A percentile compares a stretch with the other conserved stretches of the same genome.
These are phyloP conservation scores for Phymatocera aterrima DNA, from an alignment of 2,888 invertebrate species.

Conservation along the genomic window DNA sequence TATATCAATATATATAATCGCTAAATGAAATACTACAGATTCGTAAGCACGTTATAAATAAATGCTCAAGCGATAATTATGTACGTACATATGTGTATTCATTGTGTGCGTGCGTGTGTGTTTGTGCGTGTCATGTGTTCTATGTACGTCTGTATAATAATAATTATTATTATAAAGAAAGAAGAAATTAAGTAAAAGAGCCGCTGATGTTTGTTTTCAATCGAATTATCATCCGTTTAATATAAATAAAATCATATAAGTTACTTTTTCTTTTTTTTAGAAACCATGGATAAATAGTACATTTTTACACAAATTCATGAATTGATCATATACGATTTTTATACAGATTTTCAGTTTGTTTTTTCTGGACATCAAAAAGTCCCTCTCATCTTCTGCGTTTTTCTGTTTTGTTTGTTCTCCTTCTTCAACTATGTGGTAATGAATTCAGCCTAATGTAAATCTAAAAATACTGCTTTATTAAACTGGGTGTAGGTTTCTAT, in stretches of 20 bases:
- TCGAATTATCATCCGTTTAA: background rate
- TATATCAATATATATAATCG: too few relatives aligned
- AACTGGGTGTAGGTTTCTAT: slow-evolving; percentile 55
- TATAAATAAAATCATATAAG: background rate
- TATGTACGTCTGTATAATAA: background rate
- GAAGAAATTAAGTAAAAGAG: slow-evolving; percentile 13
- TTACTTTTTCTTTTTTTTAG: too few relatives aligned
- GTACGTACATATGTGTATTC: slow-evolving; percentile 71
- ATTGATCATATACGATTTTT: too few relatives aligned
- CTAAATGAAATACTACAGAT: slow-evolving; percentile 72
- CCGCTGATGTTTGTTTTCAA: slow-evolving; percentile 15
- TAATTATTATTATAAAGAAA: background rate
- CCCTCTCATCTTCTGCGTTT: too few relatives aligned
- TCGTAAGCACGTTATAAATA: slow-evolving; percentile 72
- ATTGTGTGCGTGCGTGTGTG: slow-evolving; percentile 62
- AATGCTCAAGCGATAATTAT: slow-evolving; percentile 72
- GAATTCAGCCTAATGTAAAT: slow-evolving; percentile 68
- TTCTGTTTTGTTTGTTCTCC: background rate
- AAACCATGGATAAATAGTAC: too few relatives aligned
- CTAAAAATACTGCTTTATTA: slow-evolving; percentile 72
- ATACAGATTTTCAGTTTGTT: too few relatives aligned
- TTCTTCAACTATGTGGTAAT: slow-evolving; percentile 58
- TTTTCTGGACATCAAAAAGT: too few relatives aligned
- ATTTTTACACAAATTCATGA: too few relatives aligned
- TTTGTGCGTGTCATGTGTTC: slow-evolving; percentile 54